Conservation (phyloP, 1,140 invertebrate genomes). For the Leptestheria dahalacensis region DNA sequence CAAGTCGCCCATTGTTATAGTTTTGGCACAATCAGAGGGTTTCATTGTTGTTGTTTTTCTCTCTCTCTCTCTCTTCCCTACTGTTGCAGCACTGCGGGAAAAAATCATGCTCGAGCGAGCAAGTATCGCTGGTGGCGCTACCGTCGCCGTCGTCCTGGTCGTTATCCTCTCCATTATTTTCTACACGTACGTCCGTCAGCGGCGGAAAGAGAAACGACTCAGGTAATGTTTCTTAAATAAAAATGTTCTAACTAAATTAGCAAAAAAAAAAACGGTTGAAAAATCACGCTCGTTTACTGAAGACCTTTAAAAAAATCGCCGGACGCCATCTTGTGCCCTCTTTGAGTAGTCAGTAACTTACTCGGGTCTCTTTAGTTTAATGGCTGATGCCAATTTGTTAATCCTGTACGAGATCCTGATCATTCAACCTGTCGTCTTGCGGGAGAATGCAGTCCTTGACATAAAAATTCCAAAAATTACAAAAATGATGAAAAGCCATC, state of each 20-base stretch:
- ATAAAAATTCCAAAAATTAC: too few species aligned
- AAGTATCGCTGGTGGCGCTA: slow-evolving; percentile 76
- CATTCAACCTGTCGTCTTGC: too few species aligned
- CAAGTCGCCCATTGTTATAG: neutral
- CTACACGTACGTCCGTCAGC: slow-evolving; percentile 16
- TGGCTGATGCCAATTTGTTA: too few species aligned
- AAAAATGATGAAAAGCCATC: too few species aligned
- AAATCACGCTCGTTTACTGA: too few species aligned
- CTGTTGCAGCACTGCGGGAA: slow-evolving; percentile 48
- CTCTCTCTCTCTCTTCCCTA: too few species aligned
- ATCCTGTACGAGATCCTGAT: too few species aligned
- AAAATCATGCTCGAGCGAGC: slow-evolving; percentile 78
- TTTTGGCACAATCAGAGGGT: neutral
- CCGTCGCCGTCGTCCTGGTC: slow-evolving; percentile 69
- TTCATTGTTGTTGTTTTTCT: slow-evolving; percentile 17
- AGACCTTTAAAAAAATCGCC: too few species aligned
- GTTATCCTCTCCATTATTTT: slow-evolving; percentile 47
- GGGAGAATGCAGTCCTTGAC: too few species aligned
- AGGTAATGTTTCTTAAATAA: neutral
- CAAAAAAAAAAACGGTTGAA: neutral
- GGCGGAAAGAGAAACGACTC: slow-evolving; percentile 15
- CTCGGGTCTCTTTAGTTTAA: too few species aligned
- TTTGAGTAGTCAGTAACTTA: too few species aligned
- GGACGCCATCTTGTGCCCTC: too few species aligned
- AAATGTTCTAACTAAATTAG: neutral